Percentiles rank a stretch among this genome's conserved stretches.
phyloP scores from a whole-genome alignment of 2,888 invertebrate genomes.

The Trichogramma dendrolimi region DNA sequence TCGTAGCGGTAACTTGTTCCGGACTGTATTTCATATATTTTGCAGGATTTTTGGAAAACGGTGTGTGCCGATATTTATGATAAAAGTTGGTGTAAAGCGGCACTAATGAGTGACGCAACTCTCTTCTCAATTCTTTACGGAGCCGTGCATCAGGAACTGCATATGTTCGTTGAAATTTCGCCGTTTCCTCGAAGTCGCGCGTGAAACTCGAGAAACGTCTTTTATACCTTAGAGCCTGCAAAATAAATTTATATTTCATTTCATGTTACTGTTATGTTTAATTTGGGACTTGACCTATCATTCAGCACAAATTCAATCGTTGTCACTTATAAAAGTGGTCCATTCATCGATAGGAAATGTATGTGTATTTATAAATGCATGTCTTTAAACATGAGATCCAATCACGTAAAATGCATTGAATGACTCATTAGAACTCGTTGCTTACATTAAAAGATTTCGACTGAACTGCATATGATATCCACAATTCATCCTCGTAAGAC shows the following conservation, averaged over 20 bases:
- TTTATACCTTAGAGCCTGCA: conserved; percentile 44
- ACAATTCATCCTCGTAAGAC: too few relatives aligned
- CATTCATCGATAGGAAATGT: too few relatives aligned
- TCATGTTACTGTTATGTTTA: neutral
- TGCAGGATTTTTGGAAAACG: conserved; percentile 88
- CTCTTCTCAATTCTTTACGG: conserved; percentile 80
- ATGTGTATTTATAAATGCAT: too few relatives aligned
- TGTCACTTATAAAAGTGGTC: too few relatives aligned
- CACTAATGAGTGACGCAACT: conserved; percentile 82
- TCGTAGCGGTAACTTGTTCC: conserved; percentile 74
- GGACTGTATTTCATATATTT: conserved; percentile 91
- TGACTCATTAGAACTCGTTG: too few relatives aligned
- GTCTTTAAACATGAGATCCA: too few relatives aligned
- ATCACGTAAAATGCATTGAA: too few relatives aligned
- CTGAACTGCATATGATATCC: too few relatives aligned
- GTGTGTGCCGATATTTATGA: conserved; percentile 68
- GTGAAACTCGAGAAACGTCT: conserved; percentile 68
- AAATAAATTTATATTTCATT: conserved; percentile 54
- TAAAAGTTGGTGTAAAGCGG: conserved; percentile 81
- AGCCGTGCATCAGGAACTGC: conserved; percentile 90
- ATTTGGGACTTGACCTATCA: too few relatives aligned
- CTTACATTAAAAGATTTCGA: too few relatives aligned
- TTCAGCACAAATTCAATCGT: too few relatives aligned
- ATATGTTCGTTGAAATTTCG: conserved; percentile 80
- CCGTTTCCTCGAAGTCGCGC: conserved; percentile 89